These are phyloP conservation scores for Lycodopsis pacificus DNA, from an alignment of 2,797 vertebrate genomes.

Conservation along the genomic window DNA sequence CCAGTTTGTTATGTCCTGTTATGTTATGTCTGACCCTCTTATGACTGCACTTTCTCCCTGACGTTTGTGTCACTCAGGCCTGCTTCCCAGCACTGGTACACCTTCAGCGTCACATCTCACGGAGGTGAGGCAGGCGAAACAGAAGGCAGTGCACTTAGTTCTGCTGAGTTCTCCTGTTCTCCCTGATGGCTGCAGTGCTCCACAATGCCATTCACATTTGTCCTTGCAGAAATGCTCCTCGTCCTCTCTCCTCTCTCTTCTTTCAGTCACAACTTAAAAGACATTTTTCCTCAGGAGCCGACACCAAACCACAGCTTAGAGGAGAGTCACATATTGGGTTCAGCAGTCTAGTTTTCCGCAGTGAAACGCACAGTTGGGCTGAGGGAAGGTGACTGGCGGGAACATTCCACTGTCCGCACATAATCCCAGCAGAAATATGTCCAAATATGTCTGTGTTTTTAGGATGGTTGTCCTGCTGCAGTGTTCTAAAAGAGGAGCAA, in stretches of 20 bases:
- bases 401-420: not conserved
- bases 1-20: not conserved
- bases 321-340: not conserved
- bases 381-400: not conserved
- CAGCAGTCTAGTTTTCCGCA: not conserved
- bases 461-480: slow-evolving; percentile 5
- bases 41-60: not conserved
- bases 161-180: slow-evolving; percentile 53
- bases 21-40: not conserved
- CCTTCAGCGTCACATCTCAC: slow-evolving; percentile 10
- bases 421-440: not conserved
- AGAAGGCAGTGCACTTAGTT: slow-evolving; percentile 35
- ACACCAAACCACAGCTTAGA: not conserved
- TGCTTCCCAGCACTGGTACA: not conserved
- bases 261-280: not conserved
- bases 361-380: not conserved
- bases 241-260: slow-evolving; percentile 11
- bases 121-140: slow-evolving; percentile 29
- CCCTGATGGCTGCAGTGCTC: slow-evolving; percentile 38
- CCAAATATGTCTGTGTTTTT: not conserved
- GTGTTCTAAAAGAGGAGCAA: not conserved
- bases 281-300: not conserved
- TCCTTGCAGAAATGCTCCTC: slow-evolving; percentile 41
- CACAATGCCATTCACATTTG: slow-evolving; percentile 34
- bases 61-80: not conserved